Evolutionary conservation across 2,888 invertebrate species (phyloP).

Genomic region (Cordilura impudica): DNA sequence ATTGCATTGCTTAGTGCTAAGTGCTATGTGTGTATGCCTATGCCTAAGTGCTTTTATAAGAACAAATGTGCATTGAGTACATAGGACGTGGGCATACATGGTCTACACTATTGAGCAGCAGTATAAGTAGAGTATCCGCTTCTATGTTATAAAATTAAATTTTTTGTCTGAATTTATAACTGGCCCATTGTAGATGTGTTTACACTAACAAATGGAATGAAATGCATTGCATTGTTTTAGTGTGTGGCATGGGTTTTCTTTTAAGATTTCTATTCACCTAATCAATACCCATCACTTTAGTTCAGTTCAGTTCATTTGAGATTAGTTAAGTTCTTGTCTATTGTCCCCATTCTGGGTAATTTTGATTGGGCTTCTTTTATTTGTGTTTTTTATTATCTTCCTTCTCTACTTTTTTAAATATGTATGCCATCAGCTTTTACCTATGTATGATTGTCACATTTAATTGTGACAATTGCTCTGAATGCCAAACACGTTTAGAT

Average conservation of each 20-base stretch:
- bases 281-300: constrained; percentile 52
- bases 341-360: constrained; percentile 31
- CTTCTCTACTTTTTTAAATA: constrained; percentile 31
- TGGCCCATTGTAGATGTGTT: no score
- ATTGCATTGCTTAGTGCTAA: no score
- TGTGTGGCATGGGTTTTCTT: neutral
- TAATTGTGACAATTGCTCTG: constrained; percentile 49
- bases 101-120: no score
- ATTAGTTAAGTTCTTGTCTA: constrained; percentile 47
- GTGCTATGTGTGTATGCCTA: no score
- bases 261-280: constrained; percentile 44
- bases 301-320: constrained; percentile 34
- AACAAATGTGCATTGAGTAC: no score
- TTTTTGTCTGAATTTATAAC: no score
- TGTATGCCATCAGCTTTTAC: constrained; percentile 5
- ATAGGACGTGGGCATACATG: no score
- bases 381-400: constrained; percentile 6
- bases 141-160: no score
- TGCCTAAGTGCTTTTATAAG: no score
- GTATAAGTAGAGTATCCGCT: no score
- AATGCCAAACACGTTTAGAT: constrained; percentile 58
- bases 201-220: neutral
- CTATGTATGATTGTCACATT: constrained; percentile 47
- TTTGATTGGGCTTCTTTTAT: constrained; percentile 43
- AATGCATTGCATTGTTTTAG: constrained; percentile 40